phyloP scores from a whole-genome alignment of 2,113 vertebrate genomes.

The Boulengeromyrus knoepffleri region DNA sequence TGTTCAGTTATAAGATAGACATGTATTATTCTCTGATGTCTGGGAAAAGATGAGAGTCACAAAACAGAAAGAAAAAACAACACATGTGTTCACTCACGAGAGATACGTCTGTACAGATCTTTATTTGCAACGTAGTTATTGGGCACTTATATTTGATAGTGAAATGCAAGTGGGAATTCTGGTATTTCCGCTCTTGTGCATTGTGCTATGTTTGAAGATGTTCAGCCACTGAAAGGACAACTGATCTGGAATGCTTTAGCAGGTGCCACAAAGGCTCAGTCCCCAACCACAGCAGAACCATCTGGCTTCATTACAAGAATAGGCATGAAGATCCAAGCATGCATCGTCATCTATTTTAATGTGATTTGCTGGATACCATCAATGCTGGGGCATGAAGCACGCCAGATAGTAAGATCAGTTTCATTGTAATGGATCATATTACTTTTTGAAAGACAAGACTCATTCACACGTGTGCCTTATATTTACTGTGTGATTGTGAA shows the following conservation, averaged over 20 bases:
- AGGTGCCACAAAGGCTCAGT: not conserved
- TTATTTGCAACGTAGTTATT: not conserved
- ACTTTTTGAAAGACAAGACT: not conserved
- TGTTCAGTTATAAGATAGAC: not conserved
- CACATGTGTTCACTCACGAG: not conserved
- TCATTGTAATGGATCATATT: not conserved
- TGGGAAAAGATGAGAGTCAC: not conserved
- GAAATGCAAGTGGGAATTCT: conserved; percentile 8
- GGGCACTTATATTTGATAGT: not conserved
- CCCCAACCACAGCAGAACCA: not conserved
- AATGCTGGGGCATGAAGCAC: not conserved
- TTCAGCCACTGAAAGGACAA: not conserved
- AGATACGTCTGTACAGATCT: not conserved
- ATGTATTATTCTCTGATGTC: not conserved
- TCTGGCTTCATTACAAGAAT: not conserved
- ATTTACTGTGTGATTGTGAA: not conserved
- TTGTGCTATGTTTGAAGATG: not conserved
- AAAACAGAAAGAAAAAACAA: not conserved
- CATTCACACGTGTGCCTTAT: not conserved
- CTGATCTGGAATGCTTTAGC: not conserved
- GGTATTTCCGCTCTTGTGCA: not conserved
- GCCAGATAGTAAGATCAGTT: not conserved
- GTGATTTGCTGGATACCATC: not conserved
- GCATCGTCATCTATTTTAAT: conserved; percentile 9
- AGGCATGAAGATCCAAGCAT: not conserved